phyloP scores from a whole-genome alignment of 2,797 vertebrate genomes.

The Helostoma temminkii region DNA sequence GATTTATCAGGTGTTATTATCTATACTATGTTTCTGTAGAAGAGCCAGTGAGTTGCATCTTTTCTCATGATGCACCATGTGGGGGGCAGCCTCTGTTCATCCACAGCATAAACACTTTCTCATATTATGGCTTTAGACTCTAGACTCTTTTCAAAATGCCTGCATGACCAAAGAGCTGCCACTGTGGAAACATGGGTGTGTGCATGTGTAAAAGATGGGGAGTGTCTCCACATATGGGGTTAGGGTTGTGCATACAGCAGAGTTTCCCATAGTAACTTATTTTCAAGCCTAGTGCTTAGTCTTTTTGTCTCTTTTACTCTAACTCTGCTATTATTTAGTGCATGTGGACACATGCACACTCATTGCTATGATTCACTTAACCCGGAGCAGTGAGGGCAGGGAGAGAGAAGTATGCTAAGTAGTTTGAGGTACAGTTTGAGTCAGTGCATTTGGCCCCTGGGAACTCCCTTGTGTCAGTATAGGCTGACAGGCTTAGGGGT shows the following conservation, averaged over 20 bases:
- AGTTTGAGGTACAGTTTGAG: conserved; percentile 12
- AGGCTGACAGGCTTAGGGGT: conserved; percentile 11
- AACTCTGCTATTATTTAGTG: conserved; percentile 15
- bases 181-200: conserved; percentile 65
- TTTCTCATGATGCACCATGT: neutral
- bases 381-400: conserved; percentile 15
- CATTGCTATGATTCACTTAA: conserved; percentile 57
- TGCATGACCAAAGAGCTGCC: conserved; percentile 69
- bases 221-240: conserved; percentile 49
- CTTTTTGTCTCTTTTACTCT: conserved; percentile 10
- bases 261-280: conserved; percentile 44
- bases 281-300: conserved; percentile 36
- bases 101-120: conserved; percentile 1
- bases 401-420: conserved; percentile 15
- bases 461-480: conserved; percentile 47
- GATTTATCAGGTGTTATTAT: conserved; percentile 8
- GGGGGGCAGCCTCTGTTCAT: conserved; percentile 4
- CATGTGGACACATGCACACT: conserved; percentile 14
- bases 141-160: conserved; percentile 73
- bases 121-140: conserved; percentile 35
- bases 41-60: neutral
- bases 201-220: conserved; percentile 31
- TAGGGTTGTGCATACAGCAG: neutral
- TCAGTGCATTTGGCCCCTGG: conserved; percentile 29
- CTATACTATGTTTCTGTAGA: neutral